A percentile compares a stretch with the other conserved stretches of the same genome.
Conservation (phyloP, 2,888 invertebrate species). For the Monoplex corrugatus region DNA sequence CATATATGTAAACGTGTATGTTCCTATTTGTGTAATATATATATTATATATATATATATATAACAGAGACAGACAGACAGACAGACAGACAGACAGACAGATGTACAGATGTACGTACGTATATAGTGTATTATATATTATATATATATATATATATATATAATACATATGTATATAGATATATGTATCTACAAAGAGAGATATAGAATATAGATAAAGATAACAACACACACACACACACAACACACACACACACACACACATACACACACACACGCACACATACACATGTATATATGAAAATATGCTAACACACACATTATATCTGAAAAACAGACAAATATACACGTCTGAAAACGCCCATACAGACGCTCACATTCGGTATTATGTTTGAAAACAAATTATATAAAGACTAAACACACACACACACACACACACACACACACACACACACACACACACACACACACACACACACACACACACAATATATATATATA, state of each 20-base stretch:
- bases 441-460: too few species aligned
- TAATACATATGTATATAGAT: not conserved
- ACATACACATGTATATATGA: not conserved
- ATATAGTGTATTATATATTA: too few species aligned
- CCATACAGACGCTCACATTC: too few species aligned
- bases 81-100: constrained; percentile 22
- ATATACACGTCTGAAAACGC: too few species aligned
- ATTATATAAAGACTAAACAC: too few species aligned
- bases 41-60: too few species aligned
- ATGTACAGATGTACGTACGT: not conserved
- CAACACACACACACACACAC: not conserved
- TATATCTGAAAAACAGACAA: too few species aligned
- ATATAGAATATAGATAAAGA: not conserved
- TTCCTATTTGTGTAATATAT: not conserved
- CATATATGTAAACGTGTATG: not conserved
- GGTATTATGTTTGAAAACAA: too few species aligned
- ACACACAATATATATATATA: too few species aligned
- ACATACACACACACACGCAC: not conserved
- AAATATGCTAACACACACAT: not conserved
- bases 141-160: not conserved
- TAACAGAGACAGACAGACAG: not conserved
- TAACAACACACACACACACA: not conserved
- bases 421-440: too few species aligned
- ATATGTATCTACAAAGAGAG: not conserved
- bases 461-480: too few species aligned